These are phyloP conservation scores for Aix galericulata DNA, from an alignment of 2,113 vertebrate genomes.

Conservation along the genomic window DNA sequence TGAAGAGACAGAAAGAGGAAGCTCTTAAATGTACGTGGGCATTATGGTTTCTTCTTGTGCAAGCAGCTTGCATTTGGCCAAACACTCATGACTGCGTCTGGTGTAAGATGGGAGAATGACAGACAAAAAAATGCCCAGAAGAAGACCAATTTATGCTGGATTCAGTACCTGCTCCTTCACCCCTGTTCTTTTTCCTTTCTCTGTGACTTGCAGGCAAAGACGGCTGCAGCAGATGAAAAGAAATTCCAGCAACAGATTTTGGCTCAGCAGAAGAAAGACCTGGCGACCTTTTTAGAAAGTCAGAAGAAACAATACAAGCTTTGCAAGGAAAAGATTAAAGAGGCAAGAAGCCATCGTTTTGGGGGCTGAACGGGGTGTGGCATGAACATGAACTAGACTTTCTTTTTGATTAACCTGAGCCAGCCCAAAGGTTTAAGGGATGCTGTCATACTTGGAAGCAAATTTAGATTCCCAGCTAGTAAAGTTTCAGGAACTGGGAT, in stretches of 20 bases:
- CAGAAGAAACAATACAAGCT: conserved; percentile 99
- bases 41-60: not conserved
- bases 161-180: not conserved
- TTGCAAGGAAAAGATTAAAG: conserved; percentile 99
- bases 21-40: not conserved
- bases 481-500: not conserved
- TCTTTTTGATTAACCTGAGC: not conserved
- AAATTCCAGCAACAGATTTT: conserved; percentile 99
- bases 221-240: conserved; percentile 91
- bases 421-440: conserved; percentile 20
- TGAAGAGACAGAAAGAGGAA: not conserved
- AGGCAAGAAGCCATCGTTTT: conserved; percentile 78
- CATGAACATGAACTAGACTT: not conserved
- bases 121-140: not conserved
- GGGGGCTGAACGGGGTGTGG: not conserved
- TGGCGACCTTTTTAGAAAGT: conserved; percentile 97
- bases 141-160: not conserved
- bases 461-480: not conserved
- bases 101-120: not conserved
- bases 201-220: conserved; percentile 85
- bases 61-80: not conserved
- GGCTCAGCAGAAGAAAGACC: conserved; percentile 98
- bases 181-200: not conserved
- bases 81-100: not conserved
- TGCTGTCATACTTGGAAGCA: not conserved